phyloP scores from a whole-genome alignment of 2,888 invertebrate genomes.

The Drosophila tanythrix region DNA sequence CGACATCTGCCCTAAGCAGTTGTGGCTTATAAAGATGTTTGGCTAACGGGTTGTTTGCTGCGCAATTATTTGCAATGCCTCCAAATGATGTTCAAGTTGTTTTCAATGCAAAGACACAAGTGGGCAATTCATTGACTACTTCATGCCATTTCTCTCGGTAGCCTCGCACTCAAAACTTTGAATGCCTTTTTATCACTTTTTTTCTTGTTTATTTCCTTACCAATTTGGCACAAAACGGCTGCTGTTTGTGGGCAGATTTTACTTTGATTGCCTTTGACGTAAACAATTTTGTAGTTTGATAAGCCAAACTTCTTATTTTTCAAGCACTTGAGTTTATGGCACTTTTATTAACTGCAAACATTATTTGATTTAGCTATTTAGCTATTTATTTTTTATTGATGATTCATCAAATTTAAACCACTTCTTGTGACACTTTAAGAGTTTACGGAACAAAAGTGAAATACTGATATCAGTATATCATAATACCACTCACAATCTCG shows the following conservation, averaged over 20 bases:
- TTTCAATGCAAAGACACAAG: neutral
- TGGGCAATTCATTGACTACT: neutral
- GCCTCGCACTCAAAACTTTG: neutral
- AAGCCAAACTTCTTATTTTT: conserved; percentile 1
- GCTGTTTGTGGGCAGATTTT: neutral
- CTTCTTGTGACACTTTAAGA: conserved; percentile 3
- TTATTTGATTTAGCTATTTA: neutral
- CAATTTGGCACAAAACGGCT: neutral
- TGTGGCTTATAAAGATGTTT: neutral
- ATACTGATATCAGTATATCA: conserved; percentile 28
- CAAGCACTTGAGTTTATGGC: conserved; percentile 2
- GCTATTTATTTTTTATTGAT: conserved; percentile 6
- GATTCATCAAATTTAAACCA: conserved; percentile 26
- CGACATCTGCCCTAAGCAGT: neutral
- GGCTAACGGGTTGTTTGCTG: neutral
- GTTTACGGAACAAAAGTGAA: conserved; percentile 16
- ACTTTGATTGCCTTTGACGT: neutral
- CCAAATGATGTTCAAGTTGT: neutral
- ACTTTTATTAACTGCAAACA: conserved; percentile 6
- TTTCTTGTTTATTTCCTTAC: conserved; percentile 17
- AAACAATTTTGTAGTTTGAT: neutral
- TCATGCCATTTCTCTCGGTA: neutral
- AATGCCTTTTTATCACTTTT: neutral
- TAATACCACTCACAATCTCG: conserved; percentile 26
- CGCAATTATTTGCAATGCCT: no score